These are phyloP conservation scores for Stichopus horrens DNA, from an alignment of 53 echinoderm and acorn worm species.

Conservation along the genomic window DNA sequence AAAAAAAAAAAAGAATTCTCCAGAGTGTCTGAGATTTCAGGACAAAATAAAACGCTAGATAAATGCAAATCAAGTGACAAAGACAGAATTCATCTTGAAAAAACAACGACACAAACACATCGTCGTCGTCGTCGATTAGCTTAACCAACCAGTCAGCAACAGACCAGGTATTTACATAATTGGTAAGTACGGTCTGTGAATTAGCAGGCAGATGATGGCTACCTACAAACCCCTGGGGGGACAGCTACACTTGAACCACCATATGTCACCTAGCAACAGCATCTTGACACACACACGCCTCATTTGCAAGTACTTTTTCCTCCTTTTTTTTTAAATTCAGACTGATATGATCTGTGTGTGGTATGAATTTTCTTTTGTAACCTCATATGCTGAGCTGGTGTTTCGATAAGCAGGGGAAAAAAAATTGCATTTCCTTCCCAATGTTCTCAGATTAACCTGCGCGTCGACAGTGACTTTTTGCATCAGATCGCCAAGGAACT, in stretches of 20 bases:
- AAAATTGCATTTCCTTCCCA: too few species aligned
- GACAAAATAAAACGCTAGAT: too few species aligned
- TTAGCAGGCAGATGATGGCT: slow-evolving; percentile 10
- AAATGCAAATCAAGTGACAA: too few species aligned
- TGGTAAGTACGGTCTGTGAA: not conserved
- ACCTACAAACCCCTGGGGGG: slow-evolving; percentile 7
- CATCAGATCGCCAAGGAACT: too few species aligned
- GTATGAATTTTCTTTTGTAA: slow-evolving; percentile 10
- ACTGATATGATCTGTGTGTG: slow-evolving; percentile 14
- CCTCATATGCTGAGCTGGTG: too few species aligned
- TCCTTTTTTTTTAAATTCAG: not conserved
- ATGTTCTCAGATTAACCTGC: too few species aligned
- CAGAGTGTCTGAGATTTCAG: too few species aligned
- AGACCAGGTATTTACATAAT: not conserved
- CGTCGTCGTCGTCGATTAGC: not conserved
- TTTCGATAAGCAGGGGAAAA: too few species aligned
- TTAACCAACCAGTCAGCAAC: not conserved
- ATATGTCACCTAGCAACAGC: not conserved
- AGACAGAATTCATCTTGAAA: too few species aligned
- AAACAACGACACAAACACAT: too few species aligned
- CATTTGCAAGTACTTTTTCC: slow-evolving; percentile 30
- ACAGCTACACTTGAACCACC: slow-evolving; percentile 32
- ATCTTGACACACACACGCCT: slow-evolving; percentile 5
- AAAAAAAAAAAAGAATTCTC: too few species aligned
- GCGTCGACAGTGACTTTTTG: too few species aligned